Evolutionary conservation across 2,797 vertebrate species (phyloP).

Genomic region (Epinephelus malabaricus): DNA sequence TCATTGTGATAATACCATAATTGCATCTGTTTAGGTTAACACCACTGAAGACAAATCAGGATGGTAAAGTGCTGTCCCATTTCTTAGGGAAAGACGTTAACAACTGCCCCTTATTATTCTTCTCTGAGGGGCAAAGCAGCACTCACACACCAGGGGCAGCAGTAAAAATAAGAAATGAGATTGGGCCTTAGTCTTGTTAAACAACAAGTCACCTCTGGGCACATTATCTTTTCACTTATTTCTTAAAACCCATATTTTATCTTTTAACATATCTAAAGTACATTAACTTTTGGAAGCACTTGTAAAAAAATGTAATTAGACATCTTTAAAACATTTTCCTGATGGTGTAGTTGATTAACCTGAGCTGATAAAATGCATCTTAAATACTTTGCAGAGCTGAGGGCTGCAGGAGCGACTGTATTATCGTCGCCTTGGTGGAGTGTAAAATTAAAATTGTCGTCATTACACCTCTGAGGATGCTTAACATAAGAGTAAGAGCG

Average conservation of each 20-base stretch:
- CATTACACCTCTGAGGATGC: not conserved
- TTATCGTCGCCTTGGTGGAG: not conserved
- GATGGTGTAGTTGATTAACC: constrained; percentile 8
- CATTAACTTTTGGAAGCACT: constrained; percentile 24
- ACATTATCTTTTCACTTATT: constrained; percentile 2
- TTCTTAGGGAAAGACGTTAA: too few relatives aligned
- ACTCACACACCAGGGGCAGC: too few relatives aligned
- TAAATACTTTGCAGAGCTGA: constrained; percentile 1
- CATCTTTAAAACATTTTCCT: not conserved
- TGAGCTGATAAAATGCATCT: constrained; percentile 12
- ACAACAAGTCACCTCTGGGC: constrained; percentile 1
- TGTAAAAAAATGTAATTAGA: constrained; percentile 15
- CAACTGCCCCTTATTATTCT: too few relatives aligned
- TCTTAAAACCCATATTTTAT: constrained; percentile 22
- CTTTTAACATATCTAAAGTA: constrained; percentile 22
- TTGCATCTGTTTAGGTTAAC: too few relatives aligned
- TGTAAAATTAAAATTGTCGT: not conserved
- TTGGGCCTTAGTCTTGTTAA: not conserved
- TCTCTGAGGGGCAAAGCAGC: too few relatives aligned
- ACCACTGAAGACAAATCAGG: too few relatives aligned
- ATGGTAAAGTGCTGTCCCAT: too few relatives aligned
- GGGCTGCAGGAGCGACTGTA: not conserved
- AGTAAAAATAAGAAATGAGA: too few relatives aligned
- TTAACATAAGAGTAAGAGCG: constrained; percentile 18
- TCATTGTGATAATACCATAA: too few relatives aligned